These are phyloP conservation scores for Ceriagrion tenellum DNA, from an alignment of 2,888 invertebrate species.

Conservation along the genomic window DNA sequence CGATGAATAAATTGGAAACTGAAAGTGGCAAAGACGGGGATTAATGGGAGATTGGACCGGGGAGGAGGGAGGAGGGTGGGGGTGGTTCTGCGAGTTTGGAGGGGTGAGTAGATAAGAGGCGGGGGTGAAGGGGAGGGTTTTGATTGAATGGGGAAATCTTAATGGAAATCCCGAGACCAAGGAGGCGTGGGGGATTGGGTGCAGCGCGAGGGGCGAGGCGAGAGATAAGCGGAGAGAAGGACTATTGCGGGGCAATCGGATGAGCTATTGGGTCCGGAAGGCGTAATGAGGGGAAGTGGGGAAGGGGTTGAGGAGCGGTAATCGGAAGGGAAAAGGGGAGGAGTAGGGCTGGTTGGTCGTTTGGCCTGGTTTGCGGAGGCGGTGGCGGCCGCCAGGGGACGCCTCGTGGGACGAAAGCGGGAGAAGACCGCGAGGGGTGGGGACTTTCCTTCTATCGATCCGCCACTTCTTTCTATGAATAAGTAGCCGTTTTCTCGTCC, in stretches of 20 bases:
- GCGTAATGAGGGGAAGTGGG: neutral
- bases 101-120: neutral
- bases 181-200: conserved; percentile 2
- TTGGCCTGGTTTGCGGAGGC: too few relatives aligned
- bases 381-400: too few relatives aligned
- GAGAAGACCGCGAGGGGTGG: too few relatives aligned
- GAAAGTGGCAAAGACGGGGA: neutral
- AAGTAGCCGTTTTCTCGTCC: too few relatives aligned
- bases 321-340: too few relatives aligned
- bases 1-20: conserved; percentile 1
- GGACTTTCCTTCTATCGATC: too few relatives aligned
- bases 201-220: neutral
- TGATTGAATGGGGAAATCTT: neutral
- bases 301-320: neutral
- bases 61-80: neutral
- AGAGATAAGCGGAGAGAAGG: neutral
- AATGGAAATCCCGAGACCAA: neutral
- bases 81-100: neutral
- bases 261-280: neutral
- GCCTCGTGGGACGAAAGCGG: too few relatives aligned
- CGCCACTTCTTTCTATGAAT: too few relatives aligned
- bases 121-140: neutral
- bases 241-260: neutral
- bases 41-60: neutral
- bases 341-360: too few relatives aligned